phyloP scores from a whole-genome alignment of 2,888 invertebrate genomes.

The Sminthurides aquaticus region DNA sequence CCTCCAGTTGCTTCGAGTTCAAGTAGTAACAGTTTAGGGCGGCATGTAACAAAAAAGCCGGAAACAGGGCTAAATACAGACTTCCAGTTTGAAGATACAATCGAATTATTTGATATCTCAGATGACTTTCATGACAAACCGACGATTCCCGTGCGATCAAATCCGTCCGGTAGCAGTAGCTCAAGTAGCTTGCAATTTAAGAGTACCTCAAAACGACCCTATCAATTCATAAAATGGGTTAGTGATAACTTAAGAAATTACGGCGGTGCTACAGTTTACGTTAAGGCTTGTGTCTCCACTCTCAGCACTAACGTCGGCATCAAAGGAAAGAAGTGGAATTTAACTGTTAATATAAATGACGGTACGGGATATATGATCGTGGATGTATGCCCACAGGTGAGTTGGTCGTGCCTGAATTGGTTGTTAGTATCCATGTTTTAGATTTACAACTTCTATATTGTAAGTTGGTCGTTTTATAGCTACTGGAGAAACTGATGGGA shows the following conservation, averaged over 20 bases:
- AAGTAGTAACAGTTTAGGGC: no score
- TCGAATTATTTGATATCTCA: background rate
- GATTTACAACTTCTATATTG: background rate
- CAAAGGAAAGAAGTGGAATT: constrained; percentile 46
- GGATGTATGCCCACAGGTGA: constrained; percentile 1
- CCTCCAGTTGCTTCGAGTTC: no score
- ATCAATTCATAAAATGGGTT: constrained; percentile 17
- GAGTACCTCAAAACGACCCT: constrained; percentile 13
- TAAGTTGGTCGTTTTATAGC: constrained; percentile 4
- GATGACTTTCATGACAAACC: background rate
- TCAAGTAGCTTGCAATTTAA: background rate
- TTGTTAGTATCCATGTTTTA: constrained; percentile 3
- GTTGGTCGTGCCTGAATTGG: background rate
- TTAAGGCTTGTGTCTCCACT: constrained; percentile 49
- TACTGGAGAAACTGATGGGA: constrained; percentile 32
- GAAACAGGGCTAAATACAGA: no score
- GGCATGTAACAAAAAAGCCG: no score
- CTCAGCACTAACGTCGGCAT: constrained; percentile 45
- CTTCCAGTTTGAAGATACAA: no score
- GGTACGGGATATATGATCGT: constrained; percentile 45
- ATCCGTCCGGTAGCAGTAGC: background rate
- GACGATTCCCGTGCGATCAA: background rate
- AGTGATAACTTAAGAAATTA: constrained; percentile 3
- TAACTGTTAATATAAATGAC: constrained; percentile 49
- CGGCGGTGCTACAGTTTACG: constrained; percentile 24